Base-by-base conservation (phyloP, 2,888 invertebrate species). In the Epirrhoe tristata region DNA sequence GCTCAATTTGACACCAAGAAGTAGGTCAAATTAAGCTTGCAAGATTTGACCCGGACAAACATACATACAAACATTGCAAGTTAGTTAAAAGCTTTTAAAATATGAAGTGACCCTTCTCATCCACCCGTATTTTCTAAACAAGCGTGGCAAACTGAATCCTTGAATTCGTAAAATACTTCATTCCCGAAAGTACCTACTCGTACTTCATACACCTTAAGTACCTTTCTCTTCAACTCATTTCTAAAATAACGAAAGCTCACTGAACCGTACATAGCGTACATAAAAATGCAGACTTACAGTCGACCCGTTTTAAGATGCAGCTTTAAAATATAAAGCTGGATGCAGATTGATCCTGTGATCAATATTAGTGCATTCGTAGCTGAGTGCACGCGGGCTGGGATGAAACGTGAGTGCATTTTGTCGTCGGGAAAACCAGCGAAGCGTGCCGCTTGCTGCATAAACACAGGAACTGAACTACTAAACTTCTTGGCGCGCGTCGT, bases 351-450 rank as follows among this genome's bases (percentile, higher is more conserved):
- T 80, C 80, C 76, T 72, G 74, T 83, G 86, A 88, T 90, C 89
- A 88, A 87, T 88, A 88, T 87, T 85, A 85, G 84, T 86, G 86
- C 85, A 90, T 87, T 84, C 81, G 75, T 81, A 81, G 81, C 77
- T 82, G 86, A 88, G 83, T 84, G 86, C 82, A 79, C 81, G 79
- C 81, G 85, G 81, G 79, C 77, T 80, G 79, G 80, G 81, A 81
- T 79, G 79, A 73, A 73, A 85, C 87, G 90, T 88, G 90, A 92
- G 91, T 92, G 92, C 92, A 92, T 91, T 92, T 89, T 89, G 90
- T 88, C 91, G 91, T 90, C 85, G 86, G 81, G 84, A 84, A 83
- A 90, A 81, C 84, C 88, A 86, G 87, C 80, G 85, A 81, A 85
- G 88, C 89, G 86, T 86, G 75, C 80, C 74, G 69, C 75, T 73